Evolutionary conservation across 2,888 invertebrate species (phyloP).

Genomic region (Dicranocentrus wangi): DNA sequence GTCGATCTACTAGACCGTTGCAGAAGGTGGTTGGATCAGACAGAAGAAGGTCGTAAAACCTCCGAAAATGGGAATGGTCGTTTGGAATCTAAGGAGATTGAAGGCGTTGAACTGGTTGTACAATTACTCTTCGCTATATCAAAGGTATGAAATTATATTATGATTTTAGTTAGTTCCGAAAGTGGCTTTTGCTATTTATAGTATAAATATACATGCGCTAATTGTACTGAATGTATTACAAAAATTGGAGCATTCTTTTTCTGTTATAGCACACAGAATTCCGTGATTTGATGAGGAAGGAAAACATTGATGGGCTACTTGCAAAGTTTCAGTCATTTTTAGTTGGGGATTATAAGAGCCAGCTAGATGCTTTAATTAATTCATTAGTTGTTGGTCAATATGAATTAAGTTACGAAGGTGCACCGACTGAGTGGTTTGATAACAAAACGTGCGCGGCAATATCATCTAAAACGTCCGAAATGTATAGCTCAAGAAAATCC

Average conservation of each 20-base stretch:
- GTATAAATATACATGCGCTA: too few relatives aligned
- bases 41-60: not conserved
- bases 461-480: constrained; percentile 26
- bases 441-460: constrained; percentile 34
- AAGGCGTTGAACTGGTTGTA: constrained; percentile 64
- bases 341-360: constrained; percentile 50
- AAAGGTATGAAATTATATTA: too few relatives aligned
- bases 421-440: constrained; percentile 55
- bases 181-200: not conserved
- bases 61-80: not conserved
- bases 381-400: constrained; percentile 41
- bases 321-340: constrained; percentile 57
- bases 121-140: constrained; percentile 61
- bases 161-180: not conserved
- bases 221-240: too few relatives aligned
- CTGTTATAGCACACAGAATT: constrained; percentile 66
- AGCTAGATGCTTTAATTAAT: constrained; percentile 63
- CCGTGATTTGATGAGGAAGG: constrained; percentile 56
- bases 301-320: constrained; percentile 64
- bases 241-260: too few relatives aligned
- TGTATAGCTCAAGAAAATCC: constrained; percentile 29
- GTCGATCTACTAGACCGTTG: constrained; percentile 68
- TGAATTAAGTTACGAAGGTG: constrained; percentile 49
- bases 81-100: constrained; percentile 12
- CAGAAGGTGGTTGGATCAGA: constrained; percentile 32